Evolutionary conservation across 2,888 invertebrate species (phyloP), one percentile per base, ranked within the genome.

Genomic region (Oligia latruncula): DNA sequence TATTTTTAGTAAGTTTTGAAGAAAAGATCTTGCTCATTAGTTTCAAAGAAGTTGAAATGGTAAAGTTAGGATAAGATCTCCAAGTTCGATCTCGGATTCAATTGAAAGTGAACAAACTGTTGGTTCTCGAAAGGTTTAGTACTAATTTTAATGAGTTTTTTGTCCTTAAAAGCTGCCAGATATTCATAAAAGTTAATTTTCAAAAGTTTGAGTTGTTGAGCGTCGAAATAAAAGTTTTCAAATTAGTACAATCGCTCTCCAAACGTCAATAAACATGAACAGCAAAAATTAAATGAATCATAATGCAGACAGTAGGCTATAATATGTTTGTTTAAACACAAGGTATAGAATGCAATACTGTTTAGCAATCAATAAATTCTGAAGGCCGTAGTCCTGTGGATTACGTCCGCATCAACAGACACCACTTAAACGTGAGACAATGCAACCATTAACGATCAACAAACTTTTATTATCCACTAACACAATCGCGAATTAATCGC

Each of bases 381-480:
- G 92, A 93, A 94, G 93, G 94, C 86, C 92, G 86, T 88, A 88
- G 90, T 92, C 91, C 87, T 89, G 85, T 83, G 83, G 86, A 90
- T 85, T 84, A 88, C 86, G 85, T 79, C 89, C 87, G 88, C 88
- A 82, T 81, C 86, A 89, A 84, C 82, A 52, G 82, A 86, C 81
- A 88, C 84, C 82, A 88, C 85, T 81, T 78, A 89, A 87, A 88
- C 90, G 90, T 90, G 94, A 95, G 95, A 95, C 95, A 95, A 95
- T 95, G 95, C 95, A 95, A 95, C 93, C 87, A 88, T 88, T 85
- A 72, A 84, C 68, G 67, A 82, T 74, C 79, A 86, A 86, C 85
- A 87, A 85, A 85, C 78, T 86, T 88, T 86, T 84, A 86, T 82
- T 80, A 82, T 84, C 82, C 80, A 82, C 83, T 80, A 87, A 85